Evolutionary conservation across 2,888 invertebrate genomes (phyloP), one percentile per base, ranked within the genome.

Genomic region (Andrena praecox): DNA sequence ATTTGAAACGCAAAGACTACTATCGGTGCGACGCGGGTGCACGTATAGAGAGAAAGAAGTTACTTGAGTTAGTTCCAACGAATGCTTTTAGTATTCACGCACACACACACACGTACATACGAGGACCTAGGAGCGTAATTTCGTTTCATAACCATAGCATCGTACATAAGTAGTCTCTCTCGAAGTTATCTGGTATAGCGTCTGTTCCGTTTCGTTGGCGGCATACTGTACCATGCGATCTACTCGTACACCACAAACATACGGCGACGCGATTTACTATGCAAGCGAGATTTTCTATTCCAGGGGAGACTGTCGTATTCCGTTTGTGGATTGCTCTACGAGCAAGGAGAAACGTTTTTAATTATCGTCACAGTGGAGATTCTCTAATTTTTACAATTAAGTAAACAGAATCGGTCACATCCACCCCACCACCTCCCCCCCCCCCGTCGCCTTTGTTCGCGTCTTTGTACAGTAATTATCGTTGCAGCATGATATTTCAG

Each of bases 231-330:
- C 48, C 50, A 71, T 56, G 35, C 29, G 33, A 48, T 84, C 31
- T 75, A 70, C 68, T 59, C 64, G 67, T 62, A 63, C 42, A 80
- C 33, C 71, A 64, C 72, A 52, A 59, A 54, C 54, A 52, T 10
- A 76, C 33, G 60, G 50, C 64, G 54, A 83, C 73, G 75, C 64
- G 56, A 74, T 74, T 85, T 85, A 77, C 42, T 87, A 87, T 74
- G 76, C 48, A 54, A 73, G 67, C 50, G 59, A 29, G 50, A 85
- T 0, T 72, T 24, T 27, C 31, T 69, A n/a, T 10, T 42, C 29
- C 31, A 64, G 4, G n/a, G 42, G 60, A 50, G 2, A 48, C n/a
- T 33, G 6, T 7, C n/a, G 31, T 6, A 16, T 35, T 66, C 56
- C 29, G 29, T 33, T 33, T 33, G 35, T 33, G 7, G 8, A 50